Evolutionary conservation across 2,797 vertebrate species (phyloP).

Genomic region (Pantherophis alleghaniensis): DNA sequence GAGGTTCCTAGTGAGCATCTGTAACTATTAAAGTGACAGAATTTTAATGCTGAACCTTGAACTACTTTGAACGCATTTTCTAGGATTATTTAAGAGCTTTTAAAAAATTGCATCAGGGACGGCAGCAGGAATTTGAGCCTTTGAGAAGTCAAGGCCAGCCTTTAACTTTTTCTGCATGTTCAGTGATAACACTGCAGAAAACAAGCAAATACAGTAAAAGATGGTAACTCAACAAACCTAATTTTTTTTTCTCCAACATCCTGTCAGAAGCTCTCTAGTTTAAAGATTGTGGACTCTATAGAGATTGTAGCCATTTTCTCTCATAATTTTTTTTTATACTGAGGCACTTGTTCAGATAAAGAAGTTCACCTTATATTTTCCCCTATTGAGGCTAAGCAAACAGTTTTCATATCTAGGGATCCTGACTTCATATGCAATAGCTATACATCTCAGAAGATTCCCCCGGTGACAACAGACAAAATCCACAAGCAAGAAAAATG

Average conservation of each 20-base stretch:
- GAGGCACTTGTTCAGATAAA: neutral
- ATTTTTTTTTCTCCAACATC: neutral
- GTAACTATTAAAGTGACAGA: neutral
- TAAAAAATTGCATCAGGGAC: neutral
- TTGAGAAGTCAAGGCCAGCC: neutral
- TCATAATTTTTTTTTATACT: neutral
- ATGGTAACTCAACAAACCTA: neutral
- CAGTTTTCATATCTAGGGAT: neutral
- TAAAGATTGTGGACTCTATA: neutral
- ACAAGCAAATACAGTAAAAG: neutral
- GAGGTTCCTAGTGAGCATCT: neutral
- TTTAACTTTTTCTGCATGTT: neutral
- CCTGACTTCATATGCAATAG: neutral
- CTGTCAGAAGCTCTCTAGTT: neutral
- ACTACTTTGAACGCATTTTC: neutral
- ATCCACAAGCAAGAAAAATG: neutral
- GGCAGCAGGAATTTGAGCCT: neutral
- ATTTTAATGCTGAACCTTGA: neutral
- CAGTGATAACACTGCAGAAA: neutral
- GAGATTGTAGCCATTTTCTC: neutral
- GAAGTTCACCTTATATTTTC: neutral
- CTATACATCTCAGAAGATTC: neutral
- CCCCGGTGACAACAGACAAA: neutral
- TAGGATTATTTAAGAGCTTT: neutral
- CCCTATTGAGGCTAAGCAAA: neutral